phyloP scores from a whole-genome alignment of 1,140 invertebrate species.

The Eubasilissa regina region DNA sequence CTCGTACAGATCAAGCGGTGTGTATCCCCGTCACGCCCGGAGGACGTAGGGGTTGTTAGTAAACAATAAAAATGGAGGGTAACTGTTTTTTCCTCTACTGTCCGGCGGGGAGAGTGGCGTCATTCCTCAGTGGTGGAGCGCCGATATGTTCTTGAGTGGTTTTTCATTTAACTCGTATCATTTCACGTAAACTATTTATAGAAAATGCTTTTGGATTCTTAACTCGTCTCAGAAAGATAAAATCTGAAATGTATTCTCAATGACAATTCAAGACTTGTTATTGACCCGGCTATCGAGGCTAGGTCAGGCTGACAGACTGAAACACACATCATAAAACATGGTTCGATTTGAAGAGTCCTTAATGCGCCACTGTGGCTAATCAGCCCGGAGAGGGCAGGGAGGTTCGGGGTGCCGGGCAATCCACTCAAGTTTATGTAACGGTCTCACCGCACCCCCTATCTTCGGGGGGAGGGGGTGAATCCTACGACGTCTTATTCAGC shows the following conservation, averaged over 20 bases:
- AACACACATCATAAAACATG: slow-evolving; percentile 19
- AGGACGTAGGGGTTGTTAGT: slow-evolving; percentile 16
- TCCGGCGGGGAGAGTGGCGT: neutral
- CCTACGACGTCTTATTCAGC: slow-evolving; percentile 53
- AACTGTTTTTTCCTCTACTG: slow-evolving; percentile 41
- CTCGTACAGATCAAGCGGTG: slow-evolving; percentile 9
- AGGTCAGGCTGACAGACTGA: neutral
- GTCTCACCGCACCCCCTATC: slow-evolving; percentile 39
- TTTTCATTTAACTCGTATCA: too few species aligned
- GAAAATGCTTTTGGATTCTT: too few species aligned
- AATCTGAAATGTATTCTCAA: too few species aligned
- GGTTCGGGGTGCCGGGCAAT: slow-evolving; percentile 45
- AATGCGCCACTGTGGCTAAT: slow-evolving; percentile 40
- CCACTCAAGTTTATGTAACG: slow-evolving; percentile 55
- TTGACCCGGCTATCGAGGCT: too few species aligned
- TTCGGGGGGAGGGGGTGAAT: neutral
- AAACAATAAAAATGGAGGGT: slow-evolving; percentile 43
- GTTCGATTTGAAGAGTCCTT: neutral
- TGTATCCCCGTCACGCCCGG: slow-evolving; percentile 31
- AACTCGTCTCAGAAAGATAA: too few species aligned
- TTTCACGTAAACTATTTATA: too few species aligned
- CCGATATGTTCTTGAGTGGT: too few species aligned
- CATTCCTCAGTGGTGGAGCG: too few species aligned
- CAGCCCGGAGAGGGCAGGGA: slow-evolving; percentile 9
- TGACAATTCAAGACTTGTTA: too few species aligned